Evolutionary conservation across 2,888 invertebrate species (phyloP).

Genomic region (Gastrophysa polygoni): DNA sequence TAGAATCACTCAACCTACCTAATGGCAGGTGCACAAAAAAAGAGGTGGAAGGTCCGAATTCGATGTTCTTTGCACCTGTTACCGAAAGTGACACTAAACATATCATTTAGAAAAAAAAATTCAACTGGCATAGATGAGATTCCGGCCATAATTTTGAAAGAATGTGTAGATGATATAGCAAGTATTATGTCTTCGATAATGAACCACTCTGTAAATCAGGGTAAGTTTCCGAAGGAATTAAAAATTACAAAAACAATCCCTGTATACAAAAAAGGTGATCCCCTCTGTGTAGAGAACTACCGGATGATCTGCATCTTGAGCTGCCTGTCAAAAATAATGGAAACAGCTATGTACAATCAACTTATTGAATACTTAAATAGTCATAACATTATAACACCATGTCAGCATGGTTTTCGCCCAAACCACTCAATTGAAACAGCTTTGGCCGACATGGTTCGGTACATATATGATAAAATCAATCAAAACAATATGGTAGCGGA

Average conservation of each 20-base stretch:
- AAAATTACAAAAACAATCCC: conserved; percentile 11
- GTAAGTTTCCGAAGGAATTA: conserved; percentile 4
- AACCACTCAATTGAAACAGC: conserved; percentile 7
- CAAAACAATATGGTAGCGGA: conserved; percentile 1
- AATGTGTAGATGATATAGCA: background rate
- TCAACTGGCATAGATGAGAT: conserved; percentile 7
- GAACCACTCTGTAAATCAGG: background rate
- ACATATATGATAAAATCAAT: conserved; percentile 6
- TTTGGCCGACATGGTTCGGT: conserved; percentile 9
- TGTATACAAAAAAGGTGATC: background rate
- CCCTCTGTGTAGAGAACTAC: conserved; percentile 8
- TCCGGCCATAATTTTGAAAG: conserved; percentile 1
- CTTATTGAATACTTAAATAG: conserved; percentile 4
- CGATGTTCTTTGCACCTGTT: conserved; percentile 6
- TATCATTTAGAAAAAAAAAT: background rate
- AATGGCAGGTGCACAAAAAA: conserved; percentile 1
- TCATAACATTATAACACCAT: background rate
- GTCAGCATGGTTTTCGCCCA: background rate
- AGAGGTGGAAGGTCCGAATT: background rate
- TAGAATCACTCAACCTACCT: background rate
- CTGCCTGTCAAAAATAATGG: conserved; percentile 11
- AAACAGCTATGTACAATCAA: conserved; percentile 13
- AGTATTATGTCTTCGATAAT: background rate
- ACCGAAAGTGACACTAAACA: conserved; percentile 6
- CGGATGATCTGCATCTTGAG: conserved; percentile 12